phyloP scores from a whole-genome alignment of 2,113 vertebrate species.

The Halcyon senegalensis region DNA sequence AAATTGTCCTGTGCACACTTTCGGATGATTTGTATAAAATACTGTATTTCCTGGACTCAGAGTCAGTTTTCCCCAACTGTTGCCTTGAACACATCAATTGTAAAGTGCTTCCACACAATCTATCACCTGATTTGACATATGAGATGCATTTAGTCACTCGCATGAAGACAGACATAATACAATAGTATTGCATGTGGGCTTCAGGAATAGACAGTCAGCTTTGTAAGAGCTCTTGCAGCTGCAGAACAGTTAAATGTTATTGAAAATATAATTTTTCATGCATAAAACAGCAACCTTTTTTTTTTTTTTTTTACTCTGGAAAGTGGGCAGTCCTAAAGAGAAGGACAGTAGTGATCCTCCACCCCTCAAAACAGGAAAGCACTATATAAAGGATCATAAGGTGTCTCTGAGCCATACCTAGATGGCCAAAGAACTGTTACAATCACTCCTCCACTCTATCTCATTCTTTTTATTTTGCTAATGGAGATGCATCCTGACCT shows the following conservation, averaged over 20 bases:
- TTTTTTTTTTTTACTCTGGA: neutral
- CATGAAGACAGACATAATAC: neutral
- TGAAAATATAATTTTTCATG: neutral
- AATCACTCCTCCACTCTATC: neutral
- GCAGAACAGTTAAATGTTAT: neutral
- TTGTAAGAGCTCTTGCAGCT: neutral
- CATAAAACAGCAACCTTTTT: neutral
- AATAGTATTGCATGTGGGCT: accelerated
- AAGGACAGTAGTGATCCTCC: neutral
- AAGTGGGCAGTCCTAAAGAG: slow-evolving; percentile 23
- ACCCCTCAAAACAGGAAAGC: neutral
- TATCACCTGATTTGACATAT: neutral
- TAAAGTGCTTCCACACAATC: neutral
- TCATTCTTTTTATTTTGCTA: neutral
- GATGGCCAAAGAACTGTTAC: neutral
- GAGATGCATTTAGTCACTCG: neutral
- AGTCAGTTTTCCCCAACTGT: neutral
- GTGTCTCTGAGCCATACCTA: neutral
- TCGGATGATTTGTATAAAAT: neutral
- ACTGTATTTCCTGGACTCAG: neutral
- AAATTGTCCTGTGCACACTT: neutral
- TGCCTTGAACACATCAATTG: neutral
- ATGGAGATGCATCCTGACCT: neutral
- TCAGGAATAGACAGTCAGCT: neutral
- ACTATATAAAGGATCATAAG: neutral